Evolutionary conservation across 2,113 vertebrate species (phyloP), one percentile per base, ranked within the genome.

Genomic region (Elaphurus davidianus): DNA sequence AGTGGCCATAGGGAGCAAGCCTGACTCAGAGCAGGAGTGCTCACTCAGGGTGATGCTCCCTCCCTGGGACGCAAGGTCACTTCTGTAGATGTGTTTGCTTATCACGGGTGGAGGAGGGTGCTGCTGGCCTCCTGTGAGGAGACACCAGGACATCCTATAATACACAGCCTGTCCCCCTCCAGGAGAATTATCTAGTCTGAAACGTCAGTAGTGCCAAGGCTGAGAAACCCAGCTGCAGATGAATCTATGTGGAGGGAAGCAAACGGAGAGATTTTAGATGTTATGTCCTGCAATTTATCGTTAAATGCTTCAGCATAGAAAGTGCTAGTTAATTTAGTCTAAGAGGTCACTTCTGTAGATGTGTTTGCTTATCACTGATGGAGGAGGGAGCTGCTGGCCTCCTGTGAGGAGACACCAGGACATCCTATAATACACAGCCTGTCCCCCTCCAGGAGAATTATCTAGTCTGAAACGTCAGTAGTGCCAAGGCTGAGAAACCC

Each of bases 21-120:
- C 60, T 64, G 33, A 7, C 27, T 87, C 25, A 4, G 50, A 40
- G 50, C 3, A 1, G 6, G 6, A 23, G 21, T n/a, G 16, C 21
- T 43, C 40, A 19, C 0, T 2, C 9, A 0, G n/a, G 25, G 60
- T 1, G 30, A 19, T 4, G 45, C 60, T 36, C 27, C 7, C 12
- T 28, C 5, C 45, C 57, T 8, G 21, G 28, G 27, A 25, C 2
- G 11, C 6, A 4, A 43, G 27, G 23, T 27, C 67, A 40, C n/a
- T 17, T 64, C 60, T 87, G 5, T 55, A 74, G 30, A n/a, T 6
- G 25, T 14, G 55, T 85, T 55, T 82, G 79, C 54, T 86, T 57
- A 23, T 28, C 33, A 12, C 2, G 21, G 27, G 11, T 1, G 13
- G 36, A 6, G 33, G 40, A 78, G 30, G 14, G 52, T 45, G 21